These are phyloP conservation scores for Martes martes DNA, from an alignment of 2,113 vertebrate genomes.

Conservation along the genomic window DNA sequence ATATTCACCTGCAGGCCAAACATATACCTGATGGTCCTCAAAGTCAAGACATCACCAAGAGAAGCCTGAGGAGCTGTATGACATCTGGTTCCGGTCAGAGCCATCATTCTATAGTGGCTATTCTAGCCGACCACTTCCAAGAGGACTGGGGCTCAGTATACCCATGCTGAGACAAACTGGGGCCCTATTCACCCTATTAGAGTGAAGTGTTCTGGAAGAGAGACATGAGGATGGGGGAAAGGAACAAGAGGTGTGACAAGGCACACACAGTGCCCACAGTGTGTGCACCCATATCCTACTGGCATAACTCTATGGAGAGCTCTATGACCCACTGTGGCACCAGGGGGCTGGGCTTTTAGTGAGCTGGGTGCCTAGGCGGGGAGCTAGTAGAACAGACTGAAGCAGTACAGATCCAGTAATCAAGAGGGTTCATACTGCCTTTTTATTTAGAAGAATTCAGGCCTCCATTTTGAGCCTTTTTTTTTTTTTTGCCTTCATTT, in stretches of 20 bases:
- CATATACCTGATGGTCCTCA: background rate
- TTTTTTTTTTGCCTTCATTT: background rate
- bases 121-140: background rate
- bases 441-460: background rate
- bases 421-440: background rate
- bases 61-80: background rate
- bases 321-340: background rate
- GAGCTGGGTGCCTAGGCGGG: background rate
- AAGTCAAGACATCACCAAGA: background rate
- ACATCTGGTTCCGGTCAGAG: background rate
- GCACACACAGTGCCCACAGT: background rate
- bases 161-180: background rate
- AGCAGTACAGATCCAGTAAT: background rate
- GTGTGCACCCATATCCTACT: rapidly evolving
- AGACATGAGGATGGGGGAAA: background rate
- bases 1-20: background rate
- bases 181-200: background rate
- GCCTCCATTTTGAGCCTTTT: background rate
- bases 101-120: background rate
- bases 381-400: background rate
- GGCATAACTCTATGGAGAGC: too few relatives aligned
- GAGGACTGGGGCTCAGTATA: background rate
- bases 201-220: background rate
- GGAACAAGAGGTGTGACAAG: background rate
- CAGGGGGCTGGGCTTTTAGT: background rate